phyloP scores from a whole-genome alignment of 2,797 vertebrate genomes.

The Eurystomus glaucurus region DNA sequence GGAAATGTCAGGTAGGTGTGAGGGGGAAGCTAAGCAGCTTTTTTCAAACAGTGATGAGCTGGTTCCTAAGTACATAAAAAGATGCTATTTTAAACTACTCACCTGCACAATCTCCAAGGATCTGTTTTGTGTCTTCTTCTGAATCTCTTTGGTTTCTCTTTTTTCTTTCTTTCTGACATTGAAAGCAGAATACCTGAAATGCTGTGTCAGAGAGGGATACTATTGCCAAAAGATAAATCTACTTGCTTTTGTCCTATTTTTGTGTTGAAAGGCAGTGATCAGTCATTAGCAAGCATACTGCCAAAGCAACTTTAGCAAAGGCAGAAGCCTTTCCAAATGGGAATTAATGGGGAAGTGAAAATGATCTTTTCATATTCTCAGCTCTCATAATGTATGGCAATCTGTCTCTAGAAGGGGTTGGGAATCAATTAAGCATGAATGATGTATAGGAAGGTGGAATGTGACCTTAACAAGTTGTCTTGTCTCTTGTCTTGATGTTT shows the following conservation, averaged over 20 bases:
- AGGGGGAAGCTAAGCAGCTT: neutral
- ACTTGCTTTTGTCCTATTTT: conserved; percentile 58
- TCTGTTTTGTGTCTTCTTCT: neutral
- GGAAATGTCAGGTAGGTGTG: neutral
- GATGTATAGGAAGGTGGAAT: conserved; percentile 74
- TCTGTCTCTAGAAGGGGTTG: conserved; percentile 74
- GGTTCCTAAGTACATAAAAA: neutral
- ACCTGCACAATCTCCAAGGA: neutral
- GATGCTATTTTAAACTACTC: neutral
- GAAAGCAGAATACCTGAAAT: conserved; percentile 20
- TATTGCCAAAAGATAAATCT: conserved; percentile 72
- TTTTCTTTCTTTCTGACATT: neutral
- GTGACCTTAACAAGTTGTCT: conserved; percentile 83
- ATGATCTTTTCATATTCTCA: conserved; percentile 79
- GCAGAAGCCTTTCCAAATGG: conserved; percentile 75
- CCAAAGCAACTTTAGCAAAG: conserved; percentile 74
- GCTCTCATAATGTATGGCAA: conserved; percentile 64
- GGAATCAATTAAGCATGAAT: conserved; percentile 82
- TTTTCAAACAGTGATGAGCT: neutral
- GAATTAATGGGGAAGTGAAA: conserved; percentile 80
- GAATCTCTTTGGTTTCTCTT: neutral
- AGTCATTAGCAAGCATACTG: conserved; percentile 73
- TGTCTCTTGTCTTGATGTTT: conserved; percentile 76
- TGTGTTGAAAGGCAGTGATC: conserved; percentile 64
- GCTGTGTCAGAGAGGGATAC: conserved; percentile 41